Percentiles rank a stretch among this genome's conserved stretches.
These are phyloP conservation scores for Oncorhynchus masou DNA, from an alignment of 2,113 vertebrate species.

Conservation along the genomic window DNA sequence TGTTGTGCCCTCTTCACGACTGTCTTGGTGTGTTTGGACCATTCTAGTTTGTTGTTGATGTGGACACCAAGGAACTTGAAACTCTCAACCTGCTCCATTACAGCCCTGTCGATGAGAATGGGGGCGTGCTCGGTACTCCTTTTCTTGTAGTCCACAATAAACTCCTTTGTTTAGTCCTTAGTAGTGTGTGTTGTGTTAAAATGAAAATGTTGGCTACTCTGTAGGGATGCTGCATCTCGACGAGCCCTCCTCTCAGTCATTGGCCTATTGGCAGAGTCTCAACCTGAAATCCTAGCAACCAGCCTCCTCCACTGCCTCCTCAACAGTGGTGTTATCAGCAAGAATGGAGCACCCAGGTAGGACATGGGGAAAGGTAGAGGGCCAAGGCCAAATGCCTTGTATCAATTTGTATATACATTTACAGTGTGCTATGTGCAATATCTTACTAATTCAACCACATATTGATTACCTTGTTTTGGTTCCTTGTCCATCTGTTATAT, in stretches of 20 bases:
- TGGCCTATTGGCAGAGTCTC: conserved; percentile 83
- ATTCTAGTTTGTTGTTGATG: no score
- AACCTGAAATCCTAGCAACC: conserved; percentile 83
- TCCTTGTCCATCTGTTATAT: neutral
- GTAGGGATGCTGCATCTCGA: conserved; percentile 89
- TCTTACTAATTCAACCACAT: neutral
- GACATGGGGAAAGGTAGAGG: neutral
- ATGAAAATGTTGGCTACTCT: neutral
- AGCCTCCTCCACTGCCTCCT: conserved; percentile 86
- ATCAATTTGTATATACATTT: no score
- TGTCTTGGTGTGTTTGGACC: no score
- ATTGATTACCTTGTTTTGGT: neutral
- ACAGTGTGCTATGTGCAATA: neutral
- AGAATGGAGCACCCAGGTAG: conserved; percentile 83
- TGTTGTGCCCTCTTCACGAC: no score
- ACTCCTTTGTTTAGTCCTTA: no score
- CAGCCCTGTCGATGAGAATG: no score
- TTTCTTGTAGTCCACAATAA: no score
- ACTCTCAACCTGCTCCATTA: no score
- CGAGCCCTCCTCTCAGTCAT: conserved; percentile 86
- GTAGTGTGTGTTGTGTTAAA: neutral
- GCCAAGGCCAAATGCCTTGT: neutral
- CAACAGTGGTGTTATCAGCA: conserved; percentile 84
- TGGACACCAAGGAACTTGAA: no score
- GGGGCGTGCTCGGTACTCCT: no score